phyloP scores from a whole-genome alignment of 2,113 vertebrate species.

The Brienomyrus brachyistius region DNA sequence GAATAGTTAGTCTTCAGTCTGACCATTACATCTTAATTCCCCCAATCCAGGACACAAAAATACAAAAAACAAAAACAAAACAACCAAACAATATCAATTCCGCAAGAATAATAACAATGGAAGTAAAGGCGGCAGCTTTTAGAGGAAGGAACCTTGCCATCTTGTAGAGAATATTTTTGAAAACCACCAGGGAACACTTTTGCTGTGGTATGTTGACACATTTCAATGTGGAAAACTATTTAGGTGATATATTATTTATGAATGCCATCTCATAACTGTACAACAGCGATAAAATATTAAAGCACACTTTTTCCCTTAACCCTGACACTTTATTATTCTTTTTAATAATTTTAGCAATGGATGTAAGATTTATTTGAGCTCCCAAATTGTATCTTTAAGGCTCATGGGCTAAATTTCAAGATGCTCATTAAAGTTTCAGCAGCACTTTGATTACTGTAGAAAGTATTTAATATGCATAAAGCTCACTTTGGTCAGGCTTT shows the following conservation, averaged over 20 bases:
- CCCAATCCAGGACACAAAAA: background rate
- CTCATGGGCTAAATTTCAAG: slow-evolving; percentile 11
- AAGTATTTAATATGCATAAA: slow-evolving; percentile 24
- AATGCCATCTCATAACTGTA: slow-evolving; percentile 11
- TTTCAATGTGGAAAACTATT: slow-evolving; percentile 6
- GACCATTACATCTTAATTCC: background rate
- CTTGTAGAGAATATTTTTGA: background rate
- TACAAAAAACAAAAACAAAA: background rate
- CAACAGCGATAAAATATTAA: slow-evolving; percentile 23
- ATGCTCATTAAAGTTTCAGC: slow-evolving; percentile 30
- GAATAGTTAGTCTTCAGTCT: background rate
- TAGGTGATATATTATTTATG: slow-evolving; percentile 19
- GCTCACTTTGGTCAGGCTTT: background rate
- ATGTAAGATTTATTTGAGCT: slow-evolving; percentile 18
- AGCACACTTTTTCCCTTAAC: background rate
- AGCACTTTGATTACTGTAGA: slow-evolving; percentile 24
- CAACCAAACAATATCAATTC: slow-evolving; percentile 8
- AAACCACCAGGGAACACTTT: slow-evolving; percentile 11
- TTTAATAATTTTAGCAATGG: slow-evolving; percentile 14
- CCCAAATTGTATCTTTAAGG: slow-evolving; percentile 22
- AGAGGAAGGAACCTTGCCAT: background rate
- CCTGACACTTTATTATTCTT: background rate
- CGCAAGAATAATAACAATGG: background rate
- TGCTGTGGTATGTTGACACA: slow-evolving; percentile 3
- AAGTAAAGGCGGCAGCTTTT: background rate